Conservation (phyloP, 2,888 invertebrate species). For the Arctia plantaginis region DNA sequence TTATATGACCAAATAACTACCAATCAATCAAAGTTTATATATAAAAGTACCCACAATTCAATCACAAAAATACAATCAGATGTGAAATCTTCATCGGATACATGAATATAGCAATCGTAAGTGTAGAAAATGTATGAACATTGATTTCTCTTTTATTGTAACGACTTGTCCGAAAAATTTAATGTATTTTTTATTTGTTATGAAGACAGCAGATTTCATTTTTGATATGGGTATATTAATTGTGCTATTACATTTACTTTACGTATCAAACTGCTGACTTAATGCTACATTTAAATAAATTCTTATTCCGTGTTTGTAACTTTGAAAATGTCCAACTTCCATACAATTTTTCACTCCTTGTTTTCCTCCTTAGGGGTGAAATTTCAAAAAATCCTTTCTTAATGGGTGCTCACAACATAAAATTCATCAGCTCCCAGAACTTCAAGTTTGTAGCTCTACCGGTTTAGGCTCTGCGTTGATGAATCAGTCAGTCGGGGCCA, state of each 20-base stretch:
- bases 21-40: conserved; percentile 11
- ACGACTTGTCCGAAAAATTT: conserved; percentile 16
- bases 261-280: background rate
- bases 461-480: no score
- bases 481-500: no score
- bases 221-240: conserved; percentile 18
- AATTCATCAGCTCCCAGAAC: no score
- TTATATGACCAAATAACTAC: background rate
- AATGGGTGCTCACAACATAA: no score
- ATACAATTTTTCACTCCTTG: no score
- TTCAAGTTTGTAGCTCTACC: no score
- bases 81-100: conserved; percentile 16
- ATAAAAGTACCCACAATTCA: conserved; percentile 2
- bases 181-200: conserved; percentile 16
- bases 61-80: conserved; percentile 11
- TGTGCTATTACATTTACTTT: conserved; percentile 9
- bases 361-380: no score
- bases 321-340: no score
- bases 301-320: no score
- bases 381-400: no score
- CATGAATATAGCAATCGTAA: conserved; percentile 6
- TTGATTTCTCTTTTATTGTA: conserved; percentile 30
- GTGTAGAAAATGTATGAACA: conserved; percentile 10
- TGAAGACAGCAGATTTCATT: background rate
- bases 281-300: no score